Evolutionary conservation across 1,140 invertebrate species (phyloP).

Genomic region (Caenorhabditis inopinata): DNA sequence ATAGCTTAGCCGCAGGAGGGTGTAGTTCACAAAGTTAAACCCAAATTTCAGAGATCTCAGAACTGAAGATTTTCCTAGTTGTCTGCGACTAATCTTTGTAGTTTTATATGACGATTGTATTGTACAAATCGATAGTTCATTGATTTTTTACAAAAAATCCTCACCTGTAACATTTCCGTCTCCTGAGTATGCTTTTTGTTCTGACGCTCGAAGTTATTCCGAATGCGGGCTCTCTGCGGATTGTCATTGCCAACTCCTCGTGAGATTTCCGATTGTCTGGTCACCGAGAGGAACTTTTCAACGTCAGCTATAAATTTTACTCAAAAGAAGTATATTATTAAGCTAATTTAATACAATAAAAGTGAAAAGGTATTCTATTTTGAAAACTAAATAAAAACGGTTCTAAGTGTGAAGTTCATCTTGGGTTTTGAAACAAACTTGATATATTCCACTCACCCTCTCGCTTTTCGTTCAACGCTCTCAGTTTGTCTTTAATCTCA

Average conservation of each 20-base stretch:
- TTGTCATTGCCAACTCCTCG: conserved; percentile 36
- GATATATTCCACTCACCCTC: conserved; percentile 33
- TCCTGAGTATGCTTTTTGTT: conserved; percentile 46
- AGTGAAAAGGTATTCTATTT: too few species aligned
- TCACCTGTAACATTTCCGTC: conserved; percentile 39
- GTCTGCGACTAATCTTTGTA: too few species aligned
- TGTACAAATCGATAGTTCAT: too few species aligned
- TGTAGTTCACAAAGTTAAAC: too few species aligned
- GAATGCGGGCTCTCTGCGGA: conserved; percentile 46
- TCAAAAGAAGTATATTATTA: neutral
- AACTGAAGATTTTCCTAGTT: too few species aligned
- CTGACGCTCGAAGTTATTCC: conserved; percentile 51
- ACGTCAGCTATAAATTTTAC: conserved; percentile 34
- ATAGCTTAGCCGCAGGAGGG: too few species aligned
- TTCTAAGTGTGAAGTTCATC: too few species aligned
- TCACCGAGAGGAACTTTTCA: conserved; percentile 37
- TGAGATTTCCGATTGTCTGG: conserved; percentile 15
- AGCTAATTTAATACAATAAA: too few species aligned
- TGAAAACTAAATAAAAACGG: too few species aligned
- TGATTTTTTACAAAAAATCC: neutral
- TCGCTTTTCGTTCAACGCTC: conserved; percentile 31
- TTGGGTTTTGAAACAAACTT: too few species aligned
- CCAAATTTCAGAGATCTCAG: too few species aligned
- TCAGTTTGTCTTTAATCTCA: conserved; percentile 30
- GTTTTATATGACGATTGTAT: too few species aligned